A percentile compares a stretch with the other conserved stretches of the same genome.
Evolutionary conservation across 2,888 invertebrate genomes (phyloP).

Genomic region (Toxonevra muliebris): DNA sequence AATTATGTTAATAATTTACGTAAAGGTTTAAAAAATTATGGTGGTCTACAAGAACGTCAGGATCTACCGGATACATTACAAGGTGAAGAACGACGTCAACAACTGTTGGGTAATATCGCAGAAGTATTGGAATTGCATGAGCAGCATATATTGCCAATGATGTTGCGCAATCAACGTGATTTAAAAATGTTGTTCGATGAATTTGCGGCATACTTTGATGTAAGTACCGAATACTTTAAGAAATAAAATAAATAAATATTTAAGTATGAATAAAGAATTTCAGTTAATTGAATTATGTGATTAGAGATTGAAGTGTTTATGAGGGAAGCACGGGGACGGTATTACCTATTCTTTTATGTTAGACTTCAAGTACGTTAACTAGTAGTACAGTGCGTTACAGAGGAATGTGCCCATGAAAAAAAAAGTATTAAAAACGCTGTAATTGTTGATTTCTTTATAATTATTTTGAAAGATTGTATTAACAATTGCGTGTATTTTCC

Average conservation of each 20-base stretch:
- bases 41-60: constrained; percentile 47
- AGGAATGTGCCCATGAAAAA: too few species aligned
- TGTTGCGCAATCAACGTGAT: constrained; percentile 60
- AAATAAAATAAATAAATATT: neutral
- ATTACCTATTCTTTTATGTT: too few species aligned
- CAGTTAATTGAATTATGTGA: too few species aligned
- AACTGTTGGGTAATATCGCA: constrained; percentile 88
- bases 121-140: constrained; percentile 88
- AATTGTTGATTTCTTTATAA: too few species aligned
- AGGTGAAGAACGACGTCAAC: constrained; percentile 50
- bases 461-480: too few species aligned
- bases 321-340: too few species aligned
- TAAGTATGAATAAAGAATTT: too few species aligned
- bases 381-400: too few species aligned
- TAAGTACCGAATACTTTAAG: constrained; percentile 44
- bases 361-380: too few species aligned
- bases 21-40: constrained; percentile 59
- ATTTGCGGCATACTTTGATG: constrained; percentile 59
- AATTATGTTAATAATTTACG: constrained; percentile 61
- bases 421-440: too few species aligned
- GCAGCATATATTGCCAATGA: constrained; percentile 58
- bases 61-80: constrained; percentile 55
- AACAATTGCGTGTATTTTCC: too few species aligned
- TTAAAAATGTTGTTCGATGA: constrained; percentile 61
- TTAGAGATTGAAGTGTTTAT: too few species aligned